These are phyloP conservation scores for Brachynemurus nebulosus DNA, from an alignment of 2,888 invertebrate genomes.

Conservation along the genomic window DNA sequence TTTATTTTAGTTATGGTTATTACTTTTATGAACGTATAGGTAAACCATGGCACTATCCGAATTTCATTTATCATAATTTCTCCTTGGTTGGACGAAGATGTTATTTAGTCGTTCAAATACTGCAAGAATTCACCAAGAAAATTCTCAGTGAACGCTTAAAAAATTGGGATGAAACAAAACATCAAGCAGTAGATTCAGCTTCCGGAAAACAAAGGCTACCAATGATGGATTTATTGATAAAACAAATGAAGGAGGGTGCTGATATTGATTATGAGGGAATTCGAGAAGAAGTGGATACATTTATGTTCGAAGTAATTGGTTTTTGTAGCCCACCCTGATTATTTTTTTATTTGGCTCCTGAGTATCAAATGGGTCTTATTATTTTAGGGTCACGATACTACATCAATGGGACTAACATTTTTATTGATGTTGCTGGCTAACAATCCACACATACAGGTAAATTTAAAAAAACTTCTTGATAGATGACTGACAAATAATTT, in stretches of 20 bases:
- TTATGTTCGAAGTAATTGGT: slow-evolving; percentile 12
- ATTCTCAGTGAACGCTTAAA: too few relatives aligned
- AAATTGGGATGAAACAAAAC: too few relatives aligned
- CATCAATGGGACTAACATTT: neutral
- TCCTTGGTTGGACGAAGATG: too few relatives aligned
- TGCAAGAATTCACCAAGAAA: too few relatives aligned
- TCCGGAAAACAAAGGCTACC: slow-evolving; percentile 8
- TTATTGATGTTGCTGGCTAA: slow-evolving; percentile 1
- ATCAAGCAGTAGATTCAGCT: too few relatives aligned
- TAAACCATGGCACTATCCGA: neutral
- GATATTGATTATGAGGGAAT: slow-evolving; percentile 9
- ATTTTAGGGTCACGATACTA: slow-evolving; percentile 3
- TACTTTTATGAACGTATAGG: neutral
- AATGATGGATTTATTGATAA: slow-evolving; percentile 10
- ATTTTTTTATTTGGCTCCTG: too few relatives aligned
- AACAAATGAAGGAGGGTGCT: neutral
- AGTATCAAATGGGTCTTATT: neutral
- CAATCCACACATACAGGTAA: slow-evolving; percentile 4
- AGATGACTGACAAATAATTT: neutral
- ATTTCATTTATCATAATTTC: too few relatives aligned
- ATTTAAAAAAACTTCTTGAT: neutral
- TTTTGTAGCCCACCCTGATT: too few relatives aligned
- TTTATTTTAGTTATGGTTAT: neutral
- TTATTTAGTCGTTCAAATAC: too few relatives aligned
- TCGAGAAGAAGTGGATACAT: slow-evolving; percentile 10